These are phyloP conservation scores for Melieria crassipennis DNA, from an alignment of 2,888 invertebrate genomes.

Conservation along the genomic window DNA sequence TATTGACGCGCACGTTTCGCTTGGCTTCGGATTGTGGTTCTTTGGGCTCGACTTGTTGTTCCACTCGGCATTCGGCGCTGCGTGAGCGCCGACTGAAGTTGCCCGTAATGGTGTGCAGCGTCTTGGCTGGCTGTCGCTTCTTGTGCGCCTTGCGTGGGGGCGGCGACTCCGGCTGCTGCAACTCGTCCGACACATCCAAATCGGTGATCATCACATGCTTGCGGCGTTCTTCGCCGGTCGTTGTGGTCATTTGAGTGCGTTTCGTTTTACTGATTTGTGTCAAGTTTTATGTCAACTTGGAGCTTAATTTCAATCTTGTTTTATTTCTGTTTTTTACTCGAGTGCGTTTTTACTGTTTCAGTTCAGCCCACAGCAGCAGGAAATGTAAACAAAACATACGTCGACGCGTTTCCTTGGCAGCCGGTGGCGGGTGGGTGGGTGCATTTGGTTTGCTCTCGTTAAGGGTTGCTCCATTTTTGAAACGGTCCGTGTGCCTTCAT, in stretches of 20 bases:
- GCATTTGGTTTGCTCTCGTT: no score
- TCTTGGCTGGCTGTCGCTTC: conserved; percentile 40
- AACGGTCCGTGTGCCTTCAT: no score
- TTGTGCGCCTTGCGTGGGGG: conserved; percentile 34
- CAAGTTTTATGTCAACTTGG: no score
- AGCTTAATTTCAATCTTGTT: no score
- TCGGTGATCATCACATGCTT: conserved; percentile 56
- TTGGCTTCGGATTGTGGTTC: conserved; percentile 7
- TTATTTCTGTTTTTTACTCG: no score
- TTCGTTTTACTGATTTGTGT: no score
- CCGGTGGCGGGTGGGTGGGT: no score
- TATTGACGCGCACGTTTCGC: conserved; percentile 41
- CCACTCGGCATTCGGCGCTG: conserved; percentile 54
- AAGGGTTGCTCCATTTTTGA: no score
- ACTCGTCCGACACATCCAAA: conserved; percentile 55
- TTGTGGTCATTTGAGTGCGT: conserved; percentile 38
- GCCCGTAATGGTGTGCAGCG: conserved; percentile 54
- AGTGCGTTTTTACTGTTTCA: neutral
- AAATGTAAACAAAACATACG: neutral
- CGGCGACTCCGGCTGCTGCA: conserved; percentile 26
- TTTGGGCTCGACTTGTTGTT: conserved; percentile 22
- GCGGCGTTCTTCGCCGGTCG: conserved; percentile 19
- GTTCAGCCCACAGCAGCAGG: neutral
- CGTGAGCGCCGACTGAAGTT: conserved; percentile 60
- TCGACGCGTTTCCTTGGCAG: neutral